Evolutionary conservation across 2,888 invertebrate genomes (phyloP), one percentile per base, ranked within the genome.

Genomic region (Beris morrisii): DNA sequence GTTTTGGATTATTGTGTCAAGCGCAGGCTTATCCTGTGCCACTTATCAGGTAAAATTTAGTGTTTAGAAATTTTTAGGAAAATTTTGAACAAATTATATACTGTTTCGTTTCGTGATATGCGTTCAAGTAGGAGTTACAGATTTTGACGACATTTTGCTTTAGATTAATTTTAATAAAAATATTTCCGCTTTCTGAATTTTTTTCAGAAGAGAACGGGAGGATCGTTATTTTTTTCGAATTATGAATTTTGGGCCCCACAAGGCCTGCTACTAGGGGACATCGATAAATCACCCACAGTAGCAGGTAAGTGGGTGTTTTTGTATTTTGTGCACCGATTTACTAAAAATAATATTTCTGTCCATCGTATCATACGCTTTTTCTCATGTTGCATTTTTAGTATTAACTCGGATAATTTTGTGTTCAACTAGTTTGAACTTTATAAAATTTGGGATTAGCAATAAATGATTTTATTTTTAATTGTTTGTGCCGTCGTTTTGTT

Each of bases 11-110:
- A 67, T 79, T 88, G 64, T 90, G 89, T 76, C 87, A 87, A 74
- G 87, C 88, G 55, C 89, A 89, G 78, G 88, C 85, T 6, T 86
- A 82, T 81, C 91, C 91, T 54, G 85, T 89, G 72, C 91, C 90
- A 72, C 76, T 86, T 69, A 87, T 87, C 84, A 88, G 88, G 88
- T 90, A 83, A 22, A 30, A 46, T 46, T 11, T 9, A 11, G 44
- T 44, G 11, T 44, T 11, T 44, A 11, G 44, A 11, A 22, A 22
- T 22, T 22, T 22, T 22, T 22, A 44, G 9, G 11, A 44, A 44
- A 44, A 44, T 1, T 44, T n/a, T 44, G 9, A n/a, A 1, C n/a
- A 12, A 44, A 44, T 3, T 2, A n/a, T 9, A 44, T 44, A 9
- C 11, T 44, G n/a, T 44, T 44, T 44, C 11, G n/a, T 12, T 44